These are phyloP conservation scores for Deilephila porcellus DNA, from an alignment of 2,888 invertebrate species.

Conservation along the genomic window DNA sequence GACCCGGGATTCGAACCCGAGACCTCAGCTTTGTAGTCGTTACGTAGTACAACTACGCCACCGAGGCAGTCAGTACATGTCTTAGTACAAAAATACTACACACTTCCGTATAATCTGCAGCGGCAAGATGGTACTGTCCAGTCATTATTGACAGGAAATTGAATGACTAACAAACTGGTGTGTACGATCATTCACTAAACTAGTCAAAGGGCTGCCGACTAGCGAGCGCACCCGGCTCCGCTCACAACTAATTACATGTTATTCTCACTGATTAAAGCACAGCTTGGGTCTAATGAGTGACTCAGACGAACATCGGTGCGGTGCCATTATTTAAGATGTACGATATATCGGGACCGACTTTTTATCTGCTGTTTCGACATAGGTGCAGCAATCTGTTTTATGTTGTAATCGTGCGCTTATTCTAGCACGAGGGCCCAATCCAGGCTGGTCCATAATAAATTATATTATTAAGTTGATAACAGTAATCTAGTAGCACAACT, in stretches of 20 bases:
- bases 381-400: no score
- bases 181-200: conserved; percentile 48
- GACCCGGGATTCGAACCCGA: no score
- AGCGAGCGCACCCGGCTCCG: conserved; percentile 58
- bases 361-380: not conserved
- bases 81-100: no score
- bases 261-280: conserved; percentile 83
- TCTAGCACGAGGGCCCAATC: no score
- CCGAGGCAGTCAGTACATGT: no score
- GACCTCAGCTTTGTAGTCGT: no score
- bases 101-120: not conserved
- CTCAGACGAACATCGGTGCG: conserved; percentile 62
- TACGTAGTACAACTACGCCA: no score
- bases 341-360: conserved; percentile 11
- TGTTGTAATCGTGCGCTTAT: no score
- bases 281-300: conserved; percentile 84
- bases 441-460: no score
- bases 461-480: no score
- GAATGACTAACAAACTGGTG: not conserved
- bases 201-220: conserved; percentile 67
- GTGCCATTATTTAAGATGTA: conserved; percentile 23
- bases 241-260: conserved; percentile 80
- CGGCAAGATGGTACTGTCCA: not conserved
- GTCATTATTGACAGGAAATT: conserved; percentile 18
- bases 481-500: no score